Percentiles rank a stretch among this genome's conserved stretches.
Conservation (phyloP, 2,113 vertebrate species). For the Tupaia tana region DNA sequence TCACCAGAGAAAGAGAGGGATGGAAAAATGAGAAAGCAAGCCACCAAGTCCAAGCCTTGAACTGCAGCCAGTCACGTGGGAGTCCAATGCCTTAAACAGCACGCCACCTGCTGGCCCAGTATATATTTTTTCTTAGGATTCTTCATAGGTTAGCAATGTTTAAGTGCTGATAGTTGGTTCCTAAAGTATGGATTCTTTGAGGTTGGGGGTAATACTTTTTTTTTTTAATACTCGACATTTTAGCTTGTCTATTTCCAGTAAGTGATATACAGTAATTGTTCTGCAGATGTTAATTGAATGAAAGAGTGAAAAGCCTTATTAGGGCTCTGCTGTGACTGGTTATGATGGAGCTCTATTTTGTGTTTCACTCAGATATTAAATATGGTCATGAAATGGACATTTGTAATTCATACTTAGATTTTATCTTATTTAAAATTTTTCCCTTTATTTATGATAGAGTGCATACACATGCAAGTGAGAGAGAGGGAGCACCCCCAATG, state of each 20-base stretch:
- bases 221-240: slow-evolving; percentile 38
- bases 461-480: no score
- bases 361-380: not conserved
- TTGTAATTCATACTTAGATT: slow-evolving; percentile 33
- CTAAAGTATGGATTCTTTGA: slow-evolving; percentile 44
- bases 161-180: not conserved
- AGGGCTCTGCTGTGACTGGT: not conserved
- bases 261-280: slow-evolving; percentile 5
- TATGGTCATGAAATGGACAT: not conserved
- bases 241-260: not conserved
- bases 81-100: no score
- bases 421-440: not conserved
- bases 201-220: not conserved
- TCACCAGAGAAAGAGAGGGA: no score
- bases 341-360: not conserved
- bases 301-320: not conserved
- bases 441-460: no score
- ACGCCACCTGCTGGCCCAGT: no score
- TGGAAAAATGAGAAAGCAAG: no score
- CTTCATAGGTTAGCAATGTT: not conserved
- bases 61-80: no score
- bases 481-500: no score
- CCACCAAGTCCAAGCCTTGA: no score
- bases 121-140: not conserved
- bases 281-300: not conserved